Evolutionary conservation across 2,888 invertebrate genomes (phyloP), one percentile per base, ranked within the genome.

Genomic region (Meliscaeva auricollis): DNA sequence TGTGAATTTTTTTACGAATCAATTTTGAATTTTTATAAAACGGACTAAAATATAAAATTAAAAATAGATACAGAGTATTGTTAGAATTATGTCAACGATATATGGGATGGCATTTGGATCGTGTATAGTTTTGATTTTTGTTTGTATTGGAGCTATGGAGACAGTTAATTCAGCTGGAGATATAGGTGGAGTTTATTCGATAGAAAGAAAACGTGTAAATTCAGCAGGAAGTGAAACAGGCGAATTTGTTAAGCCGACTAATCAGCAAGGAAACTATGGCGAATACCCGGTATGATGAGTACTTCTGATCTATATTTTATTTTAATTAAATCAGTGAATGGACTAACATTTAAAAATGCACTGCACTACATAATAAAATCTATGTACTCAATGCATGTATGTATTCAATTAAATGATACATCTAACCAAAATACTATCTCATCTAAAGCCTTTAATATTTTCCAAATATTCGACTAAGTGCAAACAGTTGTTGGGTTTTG

Each of bases 231-330:
- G 70, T 30, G 52, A 74, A 20, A 60, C 64, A 1, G 79, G 52
- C 1, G 83, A 83, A 48, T 74, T 69, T 17, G 41, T 64, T 20
- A 69, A 83, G 9, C 64, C 79, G 5, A n/a, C 70, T 5, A 84
- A 66, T 72, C 22, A 66, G 8, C 64, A 75, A 35, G 75, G 52
- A 15, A 69, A 70, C 54, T 84, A 68, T 48, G 79, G 66, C 11
- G 75, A 84, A 66, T 79, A 79, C 3, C 75, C 80, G 80, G 84
- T 85, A 85, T 35, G 83, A 9, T 20, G 3, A 20, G 7, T 0
- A 2, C 1, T 2, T 26, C 46, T 20, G 0, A n/a, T n/a, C 26
- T 46, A 0, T 46, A 26, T 26, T 26, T 26, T 4, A 26, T 2
- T 26, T 3, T 3, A 26, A 26, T 26, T 26, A 26, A 4, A 26